These are phyloP conservation scores for Malacosoma neustria DNA, from an alignment of 2,888 invertebrate genomes.

Conservation along the genomic window DNA sequence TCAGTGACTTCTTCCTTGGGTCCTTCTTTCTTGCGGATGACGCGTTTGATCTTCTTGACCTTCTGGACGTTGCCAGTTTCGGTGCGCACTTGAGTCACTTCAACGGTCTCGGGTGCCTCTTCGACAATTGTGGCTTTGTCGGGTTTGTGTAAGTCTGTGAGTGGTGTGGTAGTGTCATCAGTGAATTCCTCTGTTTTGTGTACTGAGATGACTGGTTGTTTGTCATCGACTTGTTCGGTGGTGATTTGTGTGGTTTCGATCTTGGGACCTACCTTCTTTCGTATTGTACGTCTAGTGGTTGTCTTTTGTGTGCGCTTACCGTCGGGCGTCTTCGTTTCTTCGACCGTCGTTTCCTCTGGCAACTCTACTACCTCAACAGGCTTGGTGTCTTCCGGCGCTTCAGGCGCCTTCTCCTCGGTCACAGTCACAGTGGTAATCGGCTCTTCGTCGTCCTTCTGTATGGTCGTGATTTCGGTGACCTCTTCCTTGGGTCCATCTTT, in stretches of 20 bases:
- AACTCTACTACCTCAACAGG: not conserved
- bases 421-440: not conserved
- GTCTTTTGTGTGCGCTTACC: not conserved
- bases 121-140: not conserved
- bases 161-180: constrained; percentile 14
- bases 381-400: not conserved
- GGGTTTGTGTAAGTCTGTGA: not conserved
- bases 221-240: constrained; percentile 45
- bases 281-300: not conserved
- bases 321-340: not conserved
- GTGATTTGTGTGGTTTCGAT: constrained; percentile 12
- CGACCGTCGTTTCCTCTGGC: not conserved
- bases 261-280: constrained; percentile 29
- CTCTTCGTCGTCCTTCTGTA: not conserved
- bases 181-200: constrained; percentile 11
- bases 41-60: not conserved
- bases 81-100: not conserved
- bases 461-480: not conserved
- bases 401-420: not conserved
- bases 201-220: constrained; percentile 18
- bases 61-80: not conserved
- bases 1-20: no score
- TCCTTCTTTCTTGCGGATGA: not conserved
- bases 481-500: not conserved
- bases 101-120: not conserved